Evolutionary conservation across 1,140 invertebrate species (phyloP).

Genomic region (Bicyclus anynana): DNA sequence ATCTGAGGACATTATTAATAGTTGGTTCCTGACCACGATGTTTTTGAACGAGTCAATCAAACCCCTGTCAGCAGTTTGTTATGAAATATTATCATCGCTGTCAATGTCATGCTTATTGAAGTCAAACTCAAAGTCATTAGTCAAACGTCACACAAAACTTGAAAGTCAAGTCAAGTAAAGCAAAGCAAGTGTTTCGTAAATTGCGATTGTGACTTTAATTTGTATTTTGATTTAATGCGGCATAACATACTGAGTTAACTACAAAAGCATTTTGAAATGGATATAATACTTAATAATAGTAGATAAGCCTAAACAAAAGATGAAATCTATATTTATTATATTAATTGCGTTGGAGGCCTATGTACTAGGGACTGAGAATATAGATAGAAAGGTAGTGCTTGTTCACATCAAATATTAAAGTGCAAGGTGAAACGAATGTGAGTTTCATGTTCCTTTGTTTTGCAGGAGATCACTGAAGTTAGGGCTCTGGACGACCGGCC

Average conservation of each 20-base stretch:
- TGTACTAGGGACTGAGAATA: constrained; percentile 48
- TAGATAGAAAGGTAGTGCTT: constrained; percentile 57
- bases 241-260: not conserved
- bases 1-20: too few species aligned
- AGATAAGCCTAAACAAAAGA: constrained; percentile 25
- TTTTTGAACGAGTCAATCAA: too few species aligned
- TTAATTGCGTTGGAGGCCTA: constrained; percentile 47
- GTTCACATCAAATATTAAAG: constrained; percentile 28
- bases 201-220: constrained; percentile 15
- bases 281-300: not conserved
- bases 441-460: constrained; percentile 34
- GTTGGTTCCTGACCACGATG: too few species aligned
- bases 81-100: too few species aligned
- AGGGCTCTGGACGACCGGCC: constrained; percentile 83
- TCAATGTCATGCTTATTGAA: too few species aligned
- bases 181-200: not conserved
- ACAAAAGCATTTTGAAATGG: constrained; percentile 5
- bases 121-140: too few species aligned
- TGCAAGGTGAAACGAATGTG: constrained; percentile 36
- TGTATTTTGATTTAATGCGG: constrained; percentile 16
- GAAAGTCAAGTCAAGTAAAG: not conserved
- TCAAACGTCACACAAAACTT: too few species aligned
- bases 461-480: constrained; percentile 81
- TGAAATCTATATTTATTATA: constrained; percentile 48
- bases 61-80: too few species aligned